A percentile compares a stretch with the other conserved stretches of the same genome.
phyloP scores from a whole-genome alignment of 2,888 invertebrate species.

The Phoronis australis region DNA sequence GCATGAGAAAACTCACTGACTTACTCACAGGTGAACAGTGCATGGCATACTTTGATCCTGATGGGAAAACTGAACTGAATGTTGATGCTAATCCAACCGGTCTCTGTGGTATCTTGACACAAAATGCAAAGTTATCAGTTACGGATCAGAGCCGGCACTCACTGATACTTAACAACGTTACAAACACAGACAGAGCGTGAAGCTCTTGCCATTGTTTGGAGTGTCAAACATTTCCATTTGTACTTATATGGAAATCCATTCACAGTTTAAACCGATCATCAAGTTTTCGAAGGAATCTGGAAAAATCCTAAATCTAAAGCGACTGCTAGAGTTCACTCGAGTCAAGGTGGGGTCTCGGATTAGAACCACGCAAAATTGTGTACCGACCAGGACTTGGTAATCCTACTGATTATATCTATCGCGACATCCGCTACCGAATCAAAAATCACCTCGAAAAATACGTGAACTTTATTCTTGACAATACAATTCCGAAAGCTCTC shows the following conservation, averaged over 20 bases:
- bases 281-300: slow-evolving; percentile 18
- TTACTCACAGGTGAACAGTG: slow-evolving; percentile 4
- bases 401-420: slow-evolving; percentile 24
- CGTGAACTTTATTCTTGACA: slow-evolving; percentile 15
- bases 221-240: no score
- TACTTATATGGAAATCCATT: no score
- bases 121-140: no score
- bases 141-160: slow-evolving; percentile 13
- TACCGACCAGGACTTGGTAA: slow-evolving; percentile 22
- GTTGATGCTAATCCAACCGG: slow-evolving; percentile 13
- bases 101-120: no score
- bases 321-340: slow-evolving; percentile 20
- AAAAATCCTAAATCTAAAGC: slow-evolving; percentile 14
- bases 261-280: slow-evolving; percentile 21
- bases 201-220: slow-evolving; percentile 23
- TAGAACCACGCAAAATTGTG: slow-evolving; percentile 16
- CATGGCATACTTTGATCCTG: slow-evolving; percentile 11
- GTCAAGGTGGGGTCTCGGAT: slow-evolving; percentile 18
- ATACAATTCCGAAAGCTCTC: slow-evolving; percentile 20
- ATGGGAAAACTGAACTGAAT: slow-evolving; percentile 5
- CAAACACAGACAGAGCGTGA: slow-evolving; percentile 15
- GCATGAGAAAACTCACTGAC: slow-evolving; percentile 3
- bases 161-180: no score
- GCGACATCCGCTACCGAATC: slow-evolving; percentile 13
- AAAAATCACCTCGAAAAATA: slow-evolving; percentile 17